Percentiles rank a stretch among this genome's conserved stretches.
These are phyloP conservation scores for Hypena proboscidalis DNA, from an alignment of 2,888 invertebrate genomes.

Conservation along the genomic window DNA sequence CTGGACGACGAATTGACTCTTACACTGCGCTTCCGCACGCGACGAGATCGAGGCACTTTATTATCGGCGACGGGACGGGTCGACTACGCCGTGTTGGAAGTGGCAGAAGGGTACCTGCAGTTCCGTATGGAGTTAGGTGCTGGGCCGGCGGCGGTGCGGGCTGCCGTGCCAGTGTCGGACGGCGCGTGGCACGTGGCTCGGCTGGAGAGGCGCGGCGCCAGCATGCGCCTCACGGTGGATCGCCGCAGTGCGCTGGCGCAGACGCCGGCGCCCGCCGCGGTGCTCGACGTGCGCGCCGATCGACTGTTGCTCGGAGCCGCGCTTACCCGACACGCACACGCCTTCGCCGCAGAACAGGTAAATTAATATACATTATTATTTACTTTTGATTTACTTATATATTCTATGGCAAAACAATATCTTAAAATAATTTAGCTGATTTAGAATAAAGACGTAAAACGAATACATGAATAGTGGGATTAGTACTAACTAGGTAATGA, in stretches of 20 bases:
- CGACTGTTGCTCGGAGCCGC: constrained; percentile 94
- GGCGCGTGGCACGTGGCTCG: constrained; percentile 90
- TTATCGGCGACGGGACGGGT: constrained; percentile 94
- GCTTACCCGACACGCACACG: constrained; percentile 90
- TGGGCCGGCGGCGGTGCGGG: constrained; percentile 93
- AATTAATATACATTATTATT: background rate
- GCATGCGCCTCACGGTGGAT: constrained; percentile 92
- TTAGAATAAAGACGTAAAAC: too few species aligned
- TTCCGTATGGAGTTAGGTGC: constrained; percentile 97
- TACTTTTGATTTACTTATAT: too few species aligned
- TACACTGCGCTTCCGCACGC: constrained; percentile 92
- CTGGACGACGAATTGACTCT: constrained; percentile 93
- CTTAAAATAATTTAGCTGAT: too few species aligned
- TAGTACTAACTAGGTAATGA: too few species aligned
- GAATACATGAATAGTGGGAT: too few species aligned
- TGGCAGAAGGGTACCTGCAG: constrained; percentile 93
- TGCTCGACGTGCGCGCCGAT: constrained; percentile 93
- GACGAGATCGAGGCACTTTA: constrained; percentile 92
- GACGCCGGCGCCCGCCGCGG: constrained; percentile 88
- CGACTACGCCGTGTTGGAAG: constrained; percentile 95
- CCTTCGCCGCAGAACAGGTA: constrained; percentile 83
- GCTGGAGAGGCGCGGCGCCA: constrained; percentile 92
- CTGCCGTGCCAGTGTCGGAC: constrained; percentile 80
- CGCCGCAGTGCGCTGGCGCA: constrained; percentile 91
- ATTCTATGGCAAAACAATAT: too few species aligned